Conservation (phyloP, 1,140 invertebrate species). For the Centruroides vittatus region DNA sequence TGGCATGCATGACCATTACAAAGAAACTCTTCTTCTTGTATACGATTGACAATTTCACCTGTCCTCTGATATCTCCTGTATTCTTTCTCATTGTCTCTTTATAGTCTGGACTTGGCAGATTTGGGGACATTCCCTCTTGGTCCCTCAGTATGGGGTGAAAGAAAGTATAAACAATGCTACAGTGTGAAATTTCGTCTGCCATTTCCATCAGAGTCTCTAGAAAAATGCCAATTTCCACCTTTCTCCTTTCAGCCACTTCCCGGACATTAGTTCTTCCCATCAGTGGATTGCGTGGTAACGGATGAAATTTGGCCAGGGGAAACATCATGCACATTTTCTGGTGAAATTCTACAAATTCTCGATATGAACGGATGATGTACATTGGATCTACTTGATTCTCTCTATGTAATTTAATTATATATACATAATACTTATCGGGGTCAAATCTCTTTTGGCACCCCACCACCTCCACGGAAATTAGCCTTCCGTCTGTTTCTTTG, state of each 20-base stretch:
- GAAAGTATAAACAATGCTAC: slow-evolving; percentile 92
- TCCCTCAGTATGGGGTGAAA: slow-evolving; percentile 87
- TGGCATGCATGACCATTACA: slow-evolving; percentile 77
- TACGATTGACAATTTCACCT: slow-evolving; percentile 67
- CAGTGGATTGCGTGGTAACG: slow-evolving; percentile 55
- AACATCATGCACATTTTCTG: slow-evolving; percentile 85
- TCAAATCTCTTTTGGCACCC: slow-evolving; percentile 89
- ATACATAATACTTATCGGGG: slow-evolving; percentile 97
- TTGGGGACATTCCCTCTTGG: slow-evolving; percentile 37
- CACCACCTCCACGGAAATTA: slow-evolving; percentile 69
- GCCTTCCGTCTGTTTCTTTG: slow-evolving; percentile 73
- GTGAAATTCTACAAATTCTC: slow-evolving; percentile 92
- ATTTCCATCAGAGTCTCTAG: slow-evolving; percentile 68
- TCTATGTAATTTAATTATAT: slow-evolving; percentile 72
- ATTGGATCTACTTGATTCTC: slow-evolving; percentile 68
- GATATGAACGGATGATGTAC: slow-evolving; percentile 81
- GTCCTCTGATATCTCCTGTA: slow-evolving; percentile 20
- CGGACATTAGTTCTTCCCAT: slow-evolving; percentile 84
- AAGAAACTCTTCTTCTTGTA: slow-evolving; percentile 62
- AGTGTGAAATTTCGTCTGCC: slow-evolving; percentile 86
- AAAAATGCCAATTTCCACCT: slow-evolving; percentile 72
- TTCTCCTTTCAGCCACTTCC: slow-evolving; percentile 80
- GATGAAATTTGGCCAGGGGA: slow-evolving; percentile 66
- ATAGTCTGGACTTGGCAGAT: background rate
- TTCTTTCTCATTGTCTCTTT: background rate